Conservation (phyloP, 2,888 invertebrate genomes). For the Pyrrhosoma nymphula region DNA sequence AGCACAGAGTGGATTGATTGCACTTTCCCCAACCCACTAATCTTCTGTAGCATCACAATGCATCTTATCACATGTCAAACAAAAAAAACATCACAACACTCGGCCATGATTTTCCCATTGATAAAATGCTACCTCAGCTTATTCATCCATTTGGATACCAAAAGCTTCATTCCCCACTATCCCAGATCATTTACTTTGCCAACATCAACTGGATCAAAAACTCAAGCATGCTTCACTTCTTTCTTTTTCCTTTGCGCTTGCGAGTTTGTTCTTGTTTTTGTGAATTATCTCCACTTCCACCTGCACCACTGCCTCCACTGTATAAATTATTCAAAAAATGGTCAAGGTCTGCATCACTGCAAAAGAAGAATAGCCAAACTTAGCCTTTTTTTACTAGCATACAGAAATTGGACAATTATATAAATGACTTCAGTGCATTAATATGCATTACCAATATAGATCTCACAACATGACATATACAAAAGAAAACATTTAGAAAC, state of each 20-base stretch:
- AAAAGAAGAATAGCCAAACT: conserved; percentile 67
- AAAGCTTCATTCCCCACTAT: conserved; percentile 24
- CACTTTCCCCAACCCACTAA: conserved; percentile 41
- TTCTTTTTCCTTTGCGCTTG: conserved; percentile 71
- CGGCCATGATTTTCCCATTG: background rate
- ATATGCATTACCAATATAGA: too few relatives aligned
- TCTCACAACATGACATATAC: too few relatives aligned
- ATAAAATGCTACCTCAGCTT: conserved; percentile 25
- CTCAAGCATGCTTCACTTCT: conserved; percentile 69
- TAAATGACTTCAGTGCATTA: too few relatives aligned
- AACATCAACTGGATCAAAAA: background rate
- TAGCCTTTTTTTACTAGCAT: too few relatives aligned
- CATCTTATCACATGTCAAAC: conserved; percentile 59
- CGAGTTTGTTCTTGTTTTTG: conserved; percentile 70
- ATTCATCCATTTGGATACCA: conserved; percentile 26
- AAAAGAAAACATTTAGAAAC: too few relatives aligned
- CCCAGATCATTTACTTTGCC: conserved; percentile 5
- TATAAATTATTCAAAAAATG: conserved; percentile 90
- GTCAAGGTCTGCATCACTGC: conserved; percentile 87
- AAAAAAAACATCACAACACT: conserved; percentile 35
- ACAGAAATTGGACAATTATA: too few relatives aligned
- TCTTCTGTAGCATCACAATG: conserved; percentile 59
- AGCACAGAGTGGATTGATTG: conserved; percentile 43
- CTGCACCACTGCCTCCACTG: conserved; percentile 81
- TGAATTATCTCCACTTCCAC: conserved; percentile 72